Base-by-base conservation (phyloP, 2,113 vertebrate genomes). In the Barnardius zonarius region DNA sequence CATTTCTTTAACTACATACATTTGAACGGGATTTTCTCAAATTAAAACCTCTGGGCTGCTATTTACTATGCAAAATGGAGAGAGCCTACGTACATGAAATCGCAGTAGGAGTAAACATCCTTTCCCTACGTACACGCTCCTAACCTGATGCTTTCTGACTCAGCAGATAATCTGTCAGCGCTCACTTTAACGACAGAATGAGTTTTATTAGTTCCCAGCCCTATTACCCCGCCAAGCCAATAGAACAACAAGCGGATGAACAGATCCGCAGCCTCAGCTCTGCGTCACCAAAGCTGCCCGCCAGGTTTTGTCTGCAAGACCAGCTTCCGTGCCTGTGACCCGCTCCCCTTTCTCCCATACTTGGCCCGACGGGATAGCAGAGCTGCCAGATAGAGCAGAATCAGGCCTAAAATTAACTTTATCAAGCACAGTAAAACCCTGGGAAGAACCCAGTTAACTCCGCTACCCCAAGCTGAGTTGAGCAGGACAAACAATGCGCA, bases 291-390 rank as follows among this genome's bases (percentile, higher is more conserved):
- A 68, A 85, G 84, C 74, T 16, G 44, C 85, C 87, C 5, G 13
- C 87, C 82, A 74, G 75, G 85, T 87, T 93, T 54, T 59, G 78
- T 77, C 88, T 74, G 76, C 68, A 54, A 64, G 84, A 87, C 87
- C 89, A 41, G 87, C 52, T 91, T 85, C 90, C 57, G 31, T 3
- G n/a, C 63, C 11, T 11, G 70, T 33, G 46, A 92, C 74, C 77
- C 6, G 4, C 13, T 49, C 79, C 85, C 68, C 46, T 25, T 77
- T 81, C 85, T 88, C 75, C 74, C 69, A 79, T 39, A n/a, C 27
- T 33, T 48, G 37, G 61, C 59, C 46, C 55, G 22, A 62, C 10
- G 16, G n/a, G 33, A 57, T 0, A 20, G 43, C 72, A 49, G 54
- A 83, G 88, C 39, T 76, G 57, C 48, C 79, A 75, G 52, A 39